phyloP scores from a whole-genome alignment of 2,888 invertebrate species.

The Trissolcus japonicus region DNA sequence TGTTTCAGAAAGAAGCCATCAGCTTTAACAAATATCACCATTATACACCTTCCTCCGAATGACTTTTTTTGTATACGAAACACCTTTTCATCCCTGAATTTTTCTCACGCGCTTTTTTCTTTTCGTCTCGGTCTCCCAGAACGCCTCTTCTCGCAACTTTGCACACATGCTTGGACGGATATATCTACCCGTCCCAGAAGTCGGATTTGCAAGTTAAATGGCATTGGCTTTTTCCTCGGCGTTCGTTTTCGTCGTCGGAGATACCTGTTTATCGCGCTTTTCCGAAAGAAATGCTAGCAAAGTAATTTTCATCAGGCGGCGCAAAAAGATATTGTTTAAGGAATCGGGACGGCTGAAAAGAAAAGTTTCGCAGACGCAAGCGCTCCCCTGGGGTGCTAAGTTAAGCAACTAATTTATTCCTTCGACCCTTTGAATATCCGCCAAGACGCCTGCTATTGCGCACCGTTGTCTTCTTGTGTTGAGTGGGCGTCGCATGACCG shows the following conservation, averaged over 20 bases:
- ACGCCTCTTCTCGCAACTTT: slow-evolving; percentile 60
- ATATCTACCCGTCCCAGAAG: slow-evolving; percentile 62
- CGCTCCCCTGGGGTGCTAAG: slow-evolving; percentile 35
- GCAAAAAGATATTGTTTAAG: slow-evolving; percentile 42
- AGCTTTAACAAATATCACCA: slow-evolving; percentile 23
- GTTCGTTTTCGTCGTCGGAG: slow-evolving; percentile 23
- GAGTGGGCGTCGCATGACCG: slow-evolving; percentile 76
- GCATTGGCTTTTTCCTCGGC: slow-evolving; percentile 54
- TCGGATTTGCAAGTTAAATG: slow-evolving; percentile 73
- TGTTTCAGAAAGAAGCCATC: slow-evolving; percentile 3
- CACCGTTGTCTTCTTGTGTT: slow-evolving; percentile 72
- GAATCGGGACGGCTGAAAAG: slow-evolving; percentile 43
- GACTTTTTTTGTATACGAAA: slow-evolving; percentile 27
- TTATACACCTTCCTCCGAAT: slow-evolving; percentile 17
- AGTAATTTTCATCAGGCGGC: slow-evolving; percentile 47
- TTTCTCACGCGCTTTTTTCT: slow-evolving; percentile 65
- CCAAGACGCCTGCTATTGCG: slow-evolving; percentile 59
- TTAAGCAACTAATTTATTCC: slow-evolving; percentile 74
- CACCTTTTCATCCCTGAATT: slow-evolving; percentile 65
- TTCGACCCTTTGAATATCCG: slow-evolving; percentile 71
- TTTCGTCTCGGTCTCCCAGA: slow-evolving; percentile 41
- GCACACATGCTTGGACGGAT: slow-evolving; percentile 66
- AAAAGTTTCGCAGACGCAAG: slow-evolving; percentile 47
- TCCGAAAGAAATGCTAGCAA: slow-evolving; percentile 28
- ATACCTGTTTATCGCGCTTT: slow-evolving; percentile 47